Conservation (phyloP, 2,113 vertebrate species). For the Burhinus oedicnemus region DNA sequence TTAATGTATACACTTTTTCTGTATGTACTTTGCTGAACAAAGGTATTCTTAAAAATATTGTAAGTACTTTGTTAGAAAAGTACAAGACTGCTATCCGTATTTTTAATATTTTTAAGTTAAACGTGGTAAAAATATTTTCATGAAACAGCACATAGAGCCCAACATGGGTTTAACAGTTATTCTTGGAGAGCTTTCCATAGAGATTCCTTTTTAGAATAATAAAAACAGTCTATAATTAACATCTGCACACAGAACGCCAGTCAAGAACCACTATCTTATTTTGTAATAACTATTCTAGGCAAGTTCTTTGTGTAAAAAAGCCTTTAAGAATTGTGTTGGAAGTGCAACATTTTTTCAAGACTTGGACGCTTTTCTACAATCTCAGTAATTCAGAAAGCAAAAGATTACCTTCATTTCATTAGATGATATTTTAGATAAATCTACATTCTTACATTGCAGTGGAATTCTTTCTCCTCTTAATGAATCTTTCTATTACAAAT, state of each 20-base stretch:
- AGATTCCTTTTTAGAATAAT: neutral
- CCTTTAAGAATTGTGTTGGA: neutral
- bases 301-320: neutral
- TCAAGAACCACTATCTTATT: constrained; percentile 5
- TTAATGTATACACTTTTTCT: neutral
- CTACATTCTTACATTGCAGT: neutral
- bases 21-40: neutral
- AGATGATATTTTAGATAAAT: neutral
- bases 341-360: neutral
- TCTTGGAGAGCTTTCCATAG: neutral
- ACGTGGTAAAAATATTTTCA: neutral
- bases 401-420: neutral
- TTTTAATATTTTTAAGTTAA: neutral
- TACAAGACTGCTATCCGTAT: neutral
- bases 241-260: neutral
- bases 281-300: neutral
- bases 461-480: neutral
- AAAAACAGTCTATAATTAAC: constrained; percentile 12
- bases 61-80: neutral
- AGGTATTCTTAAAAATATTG: neutral
- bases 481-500: neutral
- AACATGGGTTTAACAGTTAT: neutral
- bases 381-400: neutral
- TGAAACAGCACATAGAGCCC: neutral
- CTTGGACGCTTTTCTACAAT: neutral